Evolutionary conservation across 2,888 invertebrate genomes (phyloP), one percentile per base, ranked within the genome.

Genomic region (Hypsopygia costalis): DNA sequence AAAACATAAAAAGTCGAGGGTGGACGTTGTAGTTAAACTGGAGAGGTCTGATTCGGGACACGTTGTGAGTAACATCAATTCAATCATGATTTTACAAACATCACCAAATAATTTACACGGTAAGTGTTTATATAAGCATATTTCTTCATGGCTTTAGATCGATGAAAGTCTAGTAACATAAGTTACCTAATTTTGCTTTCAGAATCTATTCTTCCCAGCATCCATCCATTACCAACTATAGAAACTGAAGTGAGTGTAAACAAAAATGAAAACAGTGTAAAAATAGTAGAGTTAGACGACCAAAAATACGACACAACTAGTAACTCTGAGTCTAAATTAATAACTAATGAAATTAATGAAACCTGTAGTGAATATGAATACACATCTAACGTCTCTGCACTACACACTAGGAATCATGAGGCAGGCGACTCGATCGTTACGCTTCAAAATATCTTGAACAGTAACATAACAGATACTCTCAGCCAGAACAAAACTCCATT

Each of bases 11-110:
- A 52, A 67, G n/a, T 62, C 78, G 1, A 57, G 70, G 3, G 59
- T 85, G 0, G 77, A 83, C 41, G 71, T 83, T 1, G 66, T 81
- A 3, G 57, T 87, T 6, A 61, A 79, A 42, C 51, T 85, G 28
- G 57, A 79, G 45, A 66, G 69, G 9, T 77, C 77, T 10, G 58
- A 68, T 11, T 63, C 76, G 1, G 76, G 76, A 2, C 68, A 75
- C 9, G 65, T 80, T 1, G 58, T 72, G 20, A 74, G 75, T 47
- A 74, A 79, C 29, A 75, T 81, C 28, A 74, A 66, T 47, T 79
- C 85, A 0, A 66, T 81, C 11, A 67, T 80, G 68, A 63, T 85
- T 41, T 52, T 83, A 27, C 62, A 76, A 54, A 52, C 64, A n/a
- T 36, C 61, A 1, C 49, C 60, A 11, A 43, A 44, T 12, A 36